phyloP scores from a whole-genome alignment of 1,140 invertebrate genomes.

The Macrotrachela quadricornifera region DNA sequence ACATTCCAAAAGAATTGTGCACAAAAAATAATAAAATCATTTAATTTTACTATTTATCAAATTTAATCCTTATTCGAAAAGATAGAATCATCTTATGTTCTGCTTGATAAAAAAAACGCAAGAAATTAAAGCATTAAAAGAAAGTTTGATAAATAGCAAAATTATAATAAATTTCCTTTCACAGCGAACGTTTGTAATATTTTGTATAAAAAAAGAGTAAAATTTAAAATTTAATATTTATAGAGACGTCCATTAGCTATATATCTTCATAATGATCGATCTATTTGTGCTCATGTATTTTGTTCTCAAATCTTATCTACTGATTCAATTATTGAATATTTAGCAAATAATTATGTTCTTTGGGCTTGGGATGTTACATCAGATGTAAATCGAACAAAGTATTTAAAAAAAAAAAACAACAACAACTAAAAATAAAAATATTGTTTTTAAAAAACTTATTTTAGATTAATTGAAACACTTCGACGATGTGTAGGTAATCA shows the following conservation, averaged over 20 bases:
- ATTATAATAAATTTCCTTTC: neutral
- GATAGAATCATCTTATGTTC: too few species aligned
- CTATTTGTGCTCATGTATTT: conserved; percentile 77
- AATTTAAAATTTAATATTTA: conserved; percentile 28
- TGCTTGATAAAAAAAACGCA: too few species aligned
- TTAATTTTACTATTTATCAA: too few species aligned
- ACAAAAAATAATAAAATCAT: neutral
- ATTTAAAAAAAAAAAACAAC: conserved; percentile 11
- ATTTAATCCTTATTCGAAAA: too few species aligned
- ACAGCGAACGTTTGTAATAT: too few species aligned
- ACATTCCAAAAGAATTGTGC: too few species aligned
- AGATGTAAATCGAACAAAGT: conserved; percentile 59
- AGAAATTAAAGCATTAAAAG: too few species aligned
- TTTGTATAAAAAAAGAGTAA: too few species aligned
- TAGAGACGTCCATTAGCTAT: conserved; percentile 69
- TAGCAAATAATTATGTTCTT: conserved; percentile 63
- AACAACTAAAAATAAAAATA: conserved; percentile 13
- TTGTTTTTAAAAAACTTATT: too few species aligned
- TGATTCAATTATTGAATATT: conserved; percentile 60
- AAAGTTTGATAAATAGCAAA: too few species aligned
- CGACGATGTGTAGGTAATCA: too few species aligned
- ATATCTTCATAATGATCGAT: conserved; percentile 77
- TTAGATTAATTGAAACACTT: too few species aligned
- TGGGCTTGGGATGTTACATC: conserved; percentile 85
- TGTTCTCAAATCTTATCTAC: conserved; percentile 72